Conservation (phyloP, 64 coral and sea anemone species). For the Platygyra sinensis region DNA sequence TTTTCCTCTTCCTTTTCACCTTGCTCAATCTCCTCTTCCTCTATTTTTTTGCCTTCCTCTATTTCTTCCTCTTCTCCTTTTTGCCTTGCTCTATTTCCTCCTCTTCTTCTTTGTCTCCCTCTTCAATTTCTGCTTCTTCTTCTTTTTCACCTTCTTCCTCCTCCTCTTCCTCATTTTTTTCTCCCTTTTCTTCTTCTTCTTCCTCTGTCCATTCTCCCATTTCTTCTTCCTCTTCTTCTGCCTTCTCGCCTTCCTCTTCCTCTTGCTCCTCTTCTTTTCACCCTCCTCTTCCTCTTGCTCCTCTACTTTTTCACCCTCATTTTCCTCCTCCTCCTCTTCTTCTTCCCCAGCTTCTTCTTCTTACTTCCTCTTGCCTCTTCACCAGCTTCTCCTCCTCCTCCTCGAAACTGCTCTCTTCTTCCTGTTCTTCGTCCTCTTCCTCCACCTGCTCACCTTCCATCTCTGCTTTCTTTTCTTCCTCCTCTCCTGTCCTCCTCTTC, state of each 20-base stretch:
- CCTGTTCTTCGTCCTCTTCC: not conserved
- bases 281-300: not conserved
- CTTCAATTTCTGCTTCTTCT: not conserved
- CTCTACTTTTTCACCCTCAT: not conserved
- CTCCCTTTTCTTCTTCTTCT: slow-evolving; percentile 9
- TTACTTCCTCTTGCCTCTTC: not conserved
- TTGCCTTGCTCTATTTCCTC: not conserved
- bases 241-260: not conserved
- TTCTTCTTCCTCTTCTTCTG: not conserved
- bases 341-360: not conserved
- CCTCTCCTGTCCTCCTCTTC: not conserved
- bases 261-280: slow-evolving; percentile 2
- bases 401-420: not conserved
- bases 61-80: not conserved
- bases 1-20: slow-evolving; percentile 39
- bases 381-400: not conserved
- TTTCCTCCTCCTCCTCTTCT: not conserved
- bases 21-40: slow-evolving; percentile 18
- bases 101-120: slow-evolving; percentile 35
- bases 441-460: not conserved
- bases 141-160: not conserved
- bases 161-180: slow-evolving; percentile 29
- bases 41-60: not conserved
- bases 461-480: too few species aligned
- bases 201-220: not conserved